Evolutionary conservation across 2,797 vertebrate species (phyloP).

Genomic region (Molossus molossus): DNA sequence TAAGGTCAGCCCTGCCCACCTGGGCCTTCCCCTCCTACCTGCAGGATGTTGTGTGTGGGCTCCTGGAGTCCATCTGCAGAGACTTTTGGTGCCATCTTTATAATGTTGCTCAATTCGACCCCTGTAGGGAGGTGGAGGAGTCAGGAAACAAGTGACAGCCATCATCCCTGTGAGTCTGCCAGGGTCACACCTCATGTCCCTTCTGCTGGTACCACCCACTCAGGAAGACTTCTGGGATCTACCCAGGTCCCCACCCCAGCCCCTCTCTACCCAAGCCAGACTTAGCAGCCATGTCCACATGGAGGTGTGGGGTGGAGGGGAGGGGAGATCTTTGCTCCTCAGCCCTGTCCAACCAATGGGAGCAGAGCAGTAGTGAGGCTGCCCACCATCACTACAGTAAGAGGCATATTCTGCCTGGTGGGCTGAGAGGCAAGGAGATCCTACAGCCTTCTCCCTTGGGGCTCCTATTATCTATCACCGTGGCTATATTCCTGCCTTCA

Average conservation of each 20-base stretch:
- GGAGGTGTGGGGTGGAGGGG: too few relatives aligned
- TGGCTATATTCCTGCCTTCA: not conserved
- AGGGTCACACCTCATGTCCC: not conserved
- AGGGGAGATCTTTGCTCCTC: not conserved
- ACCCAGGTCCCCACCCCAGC: not conserved
- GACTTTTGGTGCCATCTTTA: slow-evolving; percentile 91
- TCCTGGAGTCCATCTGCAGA: slow-evolving; percentile 90
- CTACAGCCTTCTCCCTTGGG: not conserved
- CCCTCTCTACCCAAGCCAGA: not conserved
- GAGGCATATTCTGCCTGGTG: not conserved
- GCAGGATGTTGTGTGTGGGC: slow-evolving; percentile 93
- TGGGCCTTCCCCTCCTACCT: slow-evolving; percentile 88
- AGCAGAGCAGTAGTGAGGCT: not conserved
- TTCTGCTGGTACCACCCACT: not conserved
- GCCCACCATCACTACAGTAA: not conserved
- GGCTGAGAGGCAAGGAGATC: not conserved
- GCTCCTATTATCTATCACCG: not conserved
- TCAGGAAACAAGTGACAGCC: not conserved
- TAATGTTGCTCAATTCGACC: slow-evolving; percentile 95
- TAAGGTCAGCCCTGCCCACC: not conserved
- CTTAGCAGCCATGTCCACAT: not conserved
- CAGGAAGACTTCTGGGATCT: not conserved
- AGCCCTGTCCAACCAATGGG: not conserved
- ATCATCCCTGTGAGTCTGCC: fast-evolving
- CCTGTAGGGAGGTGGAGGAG: slow-evolving; percentile 88